These are phyloP conservation scores for Nerophis ophidion DNA, from an alignment of 2,113 vertebrate species.

Conservation along the genomic window DNA sequence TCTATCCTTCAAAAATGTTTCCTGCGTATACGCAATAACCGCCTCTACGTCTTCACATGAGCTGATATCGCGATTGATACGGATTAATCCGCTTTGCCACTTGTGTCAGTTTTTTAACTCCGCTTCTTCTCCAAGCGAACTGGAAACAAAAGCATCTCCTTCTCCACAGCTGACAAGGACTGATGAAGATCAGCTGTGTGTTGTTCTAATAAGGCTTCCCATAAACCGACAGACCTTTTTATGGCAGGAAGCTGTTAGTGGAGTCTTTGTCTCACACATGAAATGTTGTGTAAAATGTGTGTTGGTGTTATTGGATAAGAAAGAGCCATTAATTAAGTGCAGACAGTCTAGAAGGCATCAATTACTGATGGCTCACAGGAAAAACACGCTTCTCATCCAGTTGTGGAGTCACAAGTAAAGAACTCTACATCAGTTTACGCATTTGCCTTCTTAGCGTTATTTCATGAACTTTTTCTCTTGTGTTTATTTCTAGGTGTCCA, in stretches of 20 bases:
- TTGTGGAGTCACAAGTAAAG: slow-evolving; percentile 52
- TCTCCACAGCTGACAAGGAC: slow-evolving; percentile 39
- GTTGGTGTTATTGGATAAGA: slow-evolving; percentile 32
- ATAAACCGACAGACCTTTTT: slow-evolving; percentile 50
- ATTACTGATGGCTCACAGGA: slow-evolving; percentile 56
- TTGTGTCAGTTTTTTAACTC: neutral
- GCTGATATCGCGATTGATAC: too few species aligned
- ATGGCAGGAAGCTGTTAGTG: slow-evolving; percentile 65
- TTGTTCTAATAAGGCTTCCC: slow-evolving; percentile 59
- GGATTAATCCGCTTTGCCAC: too few species aligned
- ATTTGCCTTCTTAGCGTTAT: neutral
- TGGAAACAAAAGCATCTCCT: neutral
- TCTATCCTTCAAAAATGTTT: too few species aligned
- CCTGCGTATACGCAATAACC: too few species aligned
- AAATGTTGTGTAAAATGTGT: slow-evolving; percentile 55
- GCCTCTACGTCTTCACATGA: too few species aligned
- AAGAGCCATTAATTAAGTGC: slow-evolving; percentile 40
- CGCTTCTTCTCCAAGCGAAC: slow-evolving; percentile 12
- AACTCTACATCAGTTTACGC: slow-evolving; percentile 9
- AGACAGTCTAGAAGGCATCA: slow-evolving; percentile 44
- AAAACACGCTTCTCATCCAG: slow-evolving; percentile 46
- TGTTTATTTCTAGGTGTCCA: slow-evolving; percentile 75
- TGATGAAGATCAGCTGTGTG: slow-evolving; percentile 52
- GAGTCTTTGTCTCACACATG: slow-evolving; percentile 57
- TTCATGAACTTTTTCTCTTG: slow-evolving; percentile 10